A percentile compares a stretch with the other conserved stretches of the same genome.
Conservation (phyloP, 2,888 invertebrate species). For the Prosopocoilus inquinatus region DNA sequence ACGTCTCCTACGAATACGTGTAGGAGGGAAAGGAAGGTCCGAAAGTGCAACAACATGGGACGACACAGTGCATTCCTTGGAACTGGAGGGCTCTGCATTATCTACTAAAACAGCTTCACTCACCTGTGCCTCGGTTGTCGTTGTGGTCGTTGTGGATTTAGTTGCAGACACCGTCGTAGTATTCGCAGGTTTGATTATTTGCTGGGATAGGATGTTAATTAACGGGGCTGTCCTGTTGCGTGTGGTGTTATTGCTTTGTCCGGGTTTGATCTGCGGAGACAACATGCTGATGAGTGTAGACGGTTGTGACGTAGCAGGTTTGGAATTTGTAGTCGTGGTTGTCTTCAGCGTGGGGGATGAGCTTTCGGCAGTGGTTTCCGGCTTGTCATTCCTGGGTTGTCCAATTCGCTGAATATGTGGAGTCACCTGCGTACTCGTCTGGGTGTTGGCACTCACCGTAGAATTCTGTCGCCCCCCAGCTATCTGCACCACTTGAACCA, state of each 20-base stretch:
- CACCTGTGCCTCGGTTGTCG: conserved; percentile 39
- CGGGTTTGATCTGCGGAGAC: conserved; percentile 52
- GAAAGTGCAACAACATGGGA: no score
- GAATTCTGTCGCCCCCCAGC: conserved; percentile 40
- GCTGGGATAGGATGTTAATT: conserved; percentile 49
- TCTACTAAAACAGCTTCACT: conserved; percentile 33
- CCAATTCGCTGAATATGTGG: conserved; percentile 54
- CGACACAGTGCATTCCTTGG: no score
- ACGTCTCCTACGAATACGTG: no score
- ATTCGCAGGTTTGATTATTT: conserved; percentile 42
- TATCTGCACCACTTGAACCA: conserved; percentile 50
- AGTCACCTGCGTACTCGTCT: conserved; percentile 50
- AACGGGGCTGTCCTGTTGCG: conserved; percentile 38
- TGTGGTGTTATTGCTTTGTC: conserved; percentile 30
- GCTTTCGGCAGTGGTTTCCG: conserved; percentile 31
- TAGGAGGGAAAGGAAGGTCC: no score
- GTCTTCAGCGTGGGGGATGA: conserved; percentile 18
- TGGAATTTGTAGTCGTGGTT: conserved; percentile 23
- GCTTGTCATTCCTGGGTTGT: conserved; percentile 47
- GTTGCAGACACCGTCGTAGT: conserved; percentile 27
- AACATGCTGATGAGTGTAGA: conserved; percentile 56
- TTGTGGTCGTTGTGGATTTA: conserved; percentile 30
- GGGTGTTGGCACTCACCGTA: conserved; percentile 38
- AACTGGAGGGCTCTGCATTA: no score
- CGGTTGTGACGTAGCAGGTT: conserved; percentile 43